Evolutionary conservation across 2,888 invertebrate genomes (phyloP), one percentile per base, ranked within the genome.

Genomic region (Microplitis manilae): DNA sequence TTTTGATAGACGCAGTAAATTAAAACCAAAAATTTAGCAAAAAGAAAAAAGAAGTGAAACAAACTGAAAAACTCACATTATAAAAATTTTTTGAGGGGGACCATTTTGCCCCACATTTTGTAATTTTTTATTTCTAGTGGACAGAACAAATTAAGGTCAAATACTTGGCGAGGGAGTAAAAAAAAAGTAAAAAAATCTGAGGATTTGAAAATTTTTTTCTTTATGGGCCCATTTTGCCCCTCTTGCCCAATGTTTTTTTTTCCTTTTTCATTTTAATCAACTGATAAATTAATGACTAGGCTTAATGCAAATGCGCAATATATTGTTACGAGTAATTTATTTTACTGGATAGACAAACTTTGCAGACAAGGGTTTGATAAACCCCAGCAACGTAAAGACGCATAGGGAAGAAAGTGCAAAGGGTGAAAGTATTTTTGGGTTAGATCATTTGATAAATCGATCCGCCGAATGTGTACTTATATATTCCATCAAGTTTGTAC

Each of bases 361-460:
- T 59, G 30, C 17, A 17, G 59, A 65, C 60, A 17, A n/a, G 68
- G 67, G 60, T 38, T 59, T 74, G 59, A 73, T 67, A 38, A 20
- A 13, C 41, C 41, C 15, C 50, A 30, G 2, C 30, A 4, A 5
- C 20, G 9, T 30, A 30, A 30, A 30, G 30, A 30, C 8, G 8
- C 9, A 50, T 8, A 50, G 8, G 8, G 50, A 20, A 38, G 39
- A n/a, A 39, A 62, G 60, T 40, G 30, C 9, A 69, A 69, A 68
- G 73, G 76, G 50, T 69, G 68, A 30, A 40, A 60, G 60, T 68
- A 75, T 76, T 62, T 72, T 62, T 69, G 76, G 68, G 80, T 80
- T 79, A 80, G 82, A 83, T 82, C 80, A 81, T 82, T 84, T 86
- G 85, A 86, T 86, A 83, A 86, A 85, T 85, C 84, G 85, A 81